Evolutionary conservation across 2,797 vertebrate genomes (phyloP), one percentile per base, ranked within the genome.

Genomic region (Fratercula arctica): DNA sequence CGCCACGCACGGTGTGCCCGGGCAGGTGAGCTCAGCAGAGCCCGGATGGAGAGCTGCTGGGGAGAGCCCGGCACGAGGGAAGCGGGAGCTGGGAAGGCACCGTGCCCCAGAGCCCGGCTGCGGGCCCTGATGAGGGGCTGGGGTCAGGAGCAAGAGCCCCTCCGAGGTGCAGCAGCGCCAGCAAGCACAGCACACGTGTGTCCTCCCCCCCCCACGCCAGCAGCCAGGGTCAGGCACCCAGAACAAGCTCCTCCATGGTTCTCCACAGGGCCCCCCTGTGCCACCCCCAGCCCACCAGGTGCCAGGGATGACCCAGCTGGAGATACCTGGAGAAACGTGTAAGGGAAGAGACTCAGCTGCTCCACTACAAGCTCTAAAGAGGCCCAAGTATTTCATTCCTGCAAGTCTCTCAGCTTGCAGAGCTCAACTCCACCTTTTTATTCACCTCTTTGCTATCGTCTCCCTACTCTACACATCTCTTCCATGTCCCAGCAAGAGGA

Each of bases 301-400:
- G 48, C 39, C 81, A 46, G 29, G 6, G 0, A 3, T 0, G 2
- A 16, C 39, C 63, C 67, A n/a, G 23, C 14, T 2, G 0, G 31
- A 7, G 15, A 16, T 7, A 5, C 1, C 1, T 17, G 3, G 28
- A 11, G 9, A 3, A 8, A 45, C 3, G 0, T 0, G 3, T 10
- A 0, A 21, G 20, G 14, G 7, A 43, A 31, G 26, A 13, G 8
- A 7, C 14, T 48, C 53, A 2, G 39, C 39, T 26, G 29, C 35
- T 33, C 23, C 57, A 7, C 41, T 4, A 0, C 7, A 1, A n/a
- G 6, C 29, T 41, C 45, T 17, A 3, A 1, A 72, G 16, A 3
- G 3, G 1, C 1, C 3, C n/a, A 3, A 4, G 5, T 4, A 1
- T 8, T 61, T 16, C 6, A 0, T 29, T 17, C 23, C 18, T 16